These are phyloP conservation scores for Tupaia chinensis DNA, from an alignment of 2,113 vertebrate genomes.

Conservation along the genomic window DNA sequence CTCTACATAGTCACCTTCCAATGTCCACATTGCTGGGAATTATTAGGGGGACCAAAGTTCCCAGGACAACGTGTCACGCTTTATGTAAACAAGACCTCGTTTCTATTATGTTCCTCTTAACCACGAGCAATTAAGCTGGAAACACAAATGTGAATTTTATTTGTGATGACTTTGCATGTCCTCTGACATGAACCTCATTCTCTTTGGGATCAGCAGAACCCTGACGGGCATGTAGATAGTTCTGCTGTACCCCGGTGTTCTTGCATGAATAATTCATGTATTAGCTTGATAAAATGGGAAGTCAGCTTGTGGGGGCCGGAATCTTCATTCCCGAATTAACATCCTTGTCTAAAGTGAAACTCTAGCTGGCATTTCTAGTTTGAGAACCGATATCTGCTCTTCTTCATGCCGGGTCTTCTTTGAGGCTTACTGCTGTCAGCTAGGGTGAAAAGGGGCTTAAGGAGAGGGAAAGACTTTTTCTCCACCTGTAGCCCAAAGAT, in stretches of 20 bases:
- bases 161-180: constrained; percentile 76
- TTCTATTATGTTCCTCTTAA: constrained; percentile 80
- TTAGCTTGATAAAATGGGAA: constrained; percentile 43
- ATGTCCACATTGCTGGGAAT: constrained; percentile 71
- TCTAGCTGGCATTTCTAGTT: background rate
- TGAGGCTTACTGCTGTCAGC: background rate
- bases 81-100: constrained; percentile 69
- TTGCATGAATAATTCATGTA: constrained; percentile 43
- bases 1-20: constrained; percentile 58
- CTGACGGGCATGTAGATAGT: background rate
- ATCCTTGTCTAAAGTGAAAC: background rate
- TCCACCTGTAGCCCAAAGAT: background rate
- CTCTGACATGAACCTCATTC: background rate
- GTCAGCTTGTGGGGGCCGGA: background rate
- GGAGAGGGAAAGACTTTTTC: background rate
- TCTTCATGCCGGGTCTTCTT: background rate
- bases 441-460: background rate
- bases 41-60: constrained; percentile 76
- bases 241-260: constrained; percentile 19
- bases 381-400: background rate
- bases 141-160: constrained; percentile 67
- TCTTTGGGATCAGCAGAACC: constrained; percentile 57
- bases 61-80: constrained; percentile 75
- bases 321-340: background rate
- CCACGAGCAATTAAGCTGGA: constrained; percentile 68